These are phyloP conservation scores for Ornithorhynchus anatinus DNA, from an alignment of 2,113 vertebrate species.

Conservation along the genomic window DNA sequence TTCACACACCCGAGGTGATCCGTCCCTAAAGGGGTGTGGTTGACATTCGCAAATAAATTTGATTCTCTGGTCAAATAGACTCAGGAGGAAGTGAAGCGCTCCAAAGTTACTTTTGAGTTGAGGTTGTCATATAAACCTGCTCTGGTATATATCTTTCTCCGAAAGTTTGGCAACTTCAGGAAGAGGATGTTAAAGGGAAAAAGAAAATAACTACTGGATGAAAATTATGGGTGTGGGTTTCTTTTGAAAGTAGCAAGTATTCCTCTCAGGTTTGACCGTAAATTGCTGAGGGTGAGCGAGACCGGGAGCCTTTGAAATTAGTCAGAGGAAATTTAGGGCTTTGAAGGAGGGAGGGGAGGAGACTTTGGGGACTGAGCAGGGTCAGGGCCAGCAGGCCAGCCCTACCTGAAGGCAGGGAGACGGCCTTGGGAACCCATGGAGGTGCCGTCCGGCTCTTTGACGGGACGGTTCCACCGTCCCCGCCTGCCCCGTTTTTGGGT, in stretches of 20 bases:
- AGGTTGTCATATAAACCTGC: neutral
- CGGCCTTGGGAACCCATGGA: neutral
- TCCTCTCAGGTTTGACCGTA: neutral
- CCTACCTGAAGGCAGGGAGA: accelerated
- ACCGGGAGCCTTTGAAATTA: neutral
- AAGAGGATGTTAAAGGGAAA: neutral
- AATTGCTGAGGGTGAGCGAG: neutral
- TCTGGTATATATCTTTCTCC: too few species aligned
- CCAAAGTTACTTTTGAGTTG: too few species aligned
- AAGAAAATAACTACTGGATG: neutral
- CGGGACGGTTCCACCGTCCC: too few species aligned
- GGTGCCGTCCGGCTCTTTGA: too few species aligned
- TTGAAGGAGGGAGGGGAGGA: neutral
- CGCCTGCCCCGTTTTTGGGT: too few species aligned
- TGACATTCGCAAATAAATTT: constrained; percentile 8
- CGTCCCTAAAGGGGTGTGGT: neutral
- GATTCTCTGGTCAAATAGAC: neutral
- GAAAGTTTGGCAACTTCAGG: constrained; percentile 8
- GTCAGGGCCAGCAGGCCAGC: neutral
- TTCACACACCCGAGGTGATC: neutral
- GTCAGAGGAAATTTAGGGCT: neutral
- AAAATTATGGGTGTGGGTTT: neutral
- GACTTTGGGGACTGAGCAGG: neutral
- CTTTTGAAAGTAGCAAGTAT: neutral
- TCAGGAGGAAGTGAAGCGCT: constrained; percentile 6